Evolutionary conservation across 1,140 invertebrate species (phyloP).

Genomic region (Saccostrea glomerata): DNA sequence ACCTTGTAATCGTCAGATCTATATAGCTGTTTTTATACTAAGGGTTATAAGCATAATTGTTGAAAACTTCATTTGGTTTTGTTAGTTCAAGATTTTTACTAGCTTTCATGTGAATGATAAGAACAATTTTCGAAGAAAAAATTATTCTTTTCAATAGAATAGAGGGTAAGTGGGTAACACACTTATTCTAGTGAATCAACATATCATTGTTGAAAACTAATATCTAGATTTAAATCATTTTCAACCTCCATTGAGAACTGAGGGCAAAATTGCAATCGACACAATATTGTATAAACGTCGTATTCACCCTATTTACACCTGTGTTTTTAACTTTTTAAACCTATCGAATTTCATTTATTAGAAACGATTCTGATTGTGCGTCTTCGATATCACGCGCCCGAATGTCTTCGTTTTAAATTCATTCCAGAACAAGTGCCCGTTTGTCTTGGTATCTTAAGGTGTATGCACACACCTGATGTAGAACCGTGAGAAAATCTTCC

Average conservation of each 20-base stretch:
- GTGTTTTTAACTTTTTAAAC: slow-evolving; percentile 32
- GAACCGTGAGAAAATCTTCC: slow-evolving; percentile 38
- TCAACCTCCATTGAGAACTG: slow-evolving; percentile 24
- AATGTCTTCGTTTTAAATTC: slow-evolving; percentile 5
- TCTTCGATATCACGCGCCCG: slow-evolving; percentile 1
- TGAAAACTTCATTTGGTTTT: slow-evolving; percentile 26
- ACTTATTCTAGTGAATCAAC: slow-evolving; percentile 5
- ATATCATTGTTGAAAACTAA: slow-evolving; percentile 22
- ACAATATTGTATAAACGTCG: slow-evolving; percentile 27
- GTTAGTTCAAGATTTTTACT: slow-evolving; percentile 10
- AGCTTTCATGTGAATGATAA: neutral
- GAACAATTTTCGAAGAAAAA: neutral
- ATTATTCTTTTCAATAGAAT: neutral
- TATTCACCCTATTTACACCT: slow-evolving; percentile 33
- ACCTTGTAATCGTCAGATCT: slow-evolving; percentile 22
- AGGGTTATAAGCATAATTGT: neutral
- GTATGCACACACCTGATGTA: slow-evolving; percentile 37
- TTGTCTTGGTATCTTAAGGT: slow-evolving; percentile 27
- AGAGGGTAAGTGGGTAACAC: neutral
- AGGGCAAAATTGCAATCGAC: slow-evolving; percentile 7
- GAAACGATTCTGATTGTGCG: slow-evolving; percentile 29
- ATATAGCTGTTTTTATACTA: neutral
- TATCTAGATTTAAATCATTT: slow-evolving; percentile 26
- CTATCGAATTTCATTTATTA: slow-evolving; percentile 39
- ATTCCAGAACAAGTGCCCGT: slow-evolving; percentile 8